phyloP scores from a whole-genome alignment of 2,797 vertebrate species.

The Astyanax mexicanus region DNA sequence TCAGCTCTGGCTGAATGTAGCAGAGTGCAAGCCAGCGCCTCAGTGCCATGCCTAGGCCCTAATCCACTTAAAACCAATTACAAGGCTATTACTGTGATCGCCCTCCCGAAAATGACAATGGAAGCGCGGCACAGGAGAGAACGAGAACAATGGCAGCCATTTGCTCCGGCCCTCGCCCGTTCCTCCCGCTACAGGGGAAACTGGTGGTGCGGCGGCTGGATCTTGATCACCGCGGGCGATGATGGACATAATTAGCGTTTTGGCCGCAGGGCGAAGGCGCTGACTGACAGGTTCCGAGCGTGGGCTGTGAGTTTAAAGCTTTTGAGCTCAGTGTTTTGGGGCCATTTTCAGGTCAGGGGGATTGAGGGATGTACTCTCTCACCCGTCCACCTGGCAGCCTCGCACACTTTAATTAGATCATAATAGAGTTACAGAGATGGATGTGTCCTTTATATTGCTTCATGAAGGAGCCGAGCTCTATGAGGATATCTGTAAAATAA shows the following conservation, averaged over 20 bases:
- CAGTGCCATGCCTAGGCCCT: conserved; percentile 55
- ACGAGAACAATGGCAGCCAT: conserved; percentile 52
- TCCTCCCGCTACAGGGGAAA: conserved; percentile 32
- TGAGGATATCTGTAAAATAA: background rate
- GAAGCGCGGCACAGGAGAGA: conserved; percentile 50
- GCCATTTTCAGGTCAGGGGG: conserved; percentile 60
- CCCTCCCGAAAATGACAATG: conserved; percentile 75
- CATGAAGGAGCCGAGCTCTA: background rate
- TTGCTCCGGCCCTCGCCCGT: conserved; percentile 36
- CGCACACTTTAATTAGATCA: conserved; percentile 54
- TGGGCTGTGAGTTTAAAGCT: conserved; percentile 57
- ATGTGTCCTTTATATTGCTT: background rate
- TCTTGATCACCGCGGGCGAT: conserved; percentile 58
- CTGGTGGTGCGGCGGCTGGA: conserved; percentile 46
- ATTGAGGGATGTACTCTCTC: conserved; percentile 48
- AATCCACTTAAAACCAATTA: conserved; percentile 83
- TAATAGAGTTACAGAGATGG: conserved; percentile 37
- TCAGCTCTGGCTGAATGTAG: conserved; percentile 51
- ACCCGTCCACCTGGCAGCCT: conserved; percentile 19
- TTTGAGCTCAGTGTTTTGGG: conserved; percentile 59
- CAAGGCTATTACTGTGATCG: conserved; percentile 74
- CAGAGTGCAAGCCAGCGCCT: conserved; percentile 13
- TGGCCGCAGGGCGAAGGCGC: conserved; percentile 60
- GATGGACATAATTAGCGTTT: conserved; percentile 69
- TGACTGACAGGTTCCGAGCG: conserved; percentile 67